Conservation (phyloP, 2,113 vertebrate species). For the Corydoras sp. region DNA sequence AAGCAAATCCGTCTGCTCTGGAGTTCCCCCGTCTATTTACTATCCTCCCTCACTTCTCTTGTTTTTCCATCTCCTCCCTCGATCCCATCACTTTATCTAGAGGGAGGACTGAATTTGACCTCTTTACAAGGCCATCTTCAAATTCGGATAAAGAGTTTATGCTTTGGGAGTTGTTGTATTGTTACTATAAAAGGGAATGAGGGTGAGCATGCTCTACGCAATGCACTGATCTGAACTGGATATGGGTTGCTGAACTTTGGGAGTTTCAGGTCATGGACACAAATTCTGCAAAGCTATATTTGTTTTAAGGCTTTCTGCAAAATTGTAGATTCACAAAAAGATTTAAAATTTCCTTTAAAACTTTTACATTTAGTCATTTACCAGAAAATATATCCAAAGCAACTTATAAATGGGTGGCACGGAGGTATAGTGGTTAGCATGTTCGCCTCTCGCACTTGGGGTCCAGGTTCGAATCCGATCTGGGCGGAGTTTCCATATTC, state of each 20-base stretch:
- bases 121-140: conserved; percentile 24
- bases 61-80: conserved; percentile 22
- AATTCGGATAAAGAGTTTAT: conserved; percentile 9
- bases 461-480: too few relatives aligned
- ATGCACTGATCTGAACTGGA: conserved; percentile 21
- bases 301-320: too few relatives aligned
- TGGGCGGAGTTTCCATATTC: too few relatives aligned
- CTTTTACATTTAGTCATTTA: too few relatives aligned
- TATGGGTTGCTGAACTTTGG: conserved; percentile 19
- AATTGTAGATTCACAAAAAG: too few relatives aligned
- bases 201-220: conserved; percentile 8
- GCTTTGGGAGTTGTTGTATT: conserved; percentile 31
- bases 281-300: background rate
- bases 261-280: conserved; percentile 17
- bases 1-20: conserved; percentile 54
- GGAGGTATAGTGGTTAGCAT: too few relatives aligned
- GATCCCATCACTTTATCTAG: conserved; percentile 25
- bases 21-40: conserved; percentile 41
- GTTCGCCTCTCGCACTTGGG: too few relatives aligned
- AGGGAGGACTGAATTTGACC: conserved; percentile 29
- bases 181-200: conserved; percentile 30
- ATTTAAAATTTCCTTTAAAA: too few relatives aligned
- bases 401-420: too few relatives aligned
- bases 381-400: too few relatives aligned
- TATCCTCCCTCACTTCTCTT: conserved; percentile 36